Base-by-base conservation (phyloP, 2,113 vertebrate species). In the Amphilophus citrinellus region DNA sequence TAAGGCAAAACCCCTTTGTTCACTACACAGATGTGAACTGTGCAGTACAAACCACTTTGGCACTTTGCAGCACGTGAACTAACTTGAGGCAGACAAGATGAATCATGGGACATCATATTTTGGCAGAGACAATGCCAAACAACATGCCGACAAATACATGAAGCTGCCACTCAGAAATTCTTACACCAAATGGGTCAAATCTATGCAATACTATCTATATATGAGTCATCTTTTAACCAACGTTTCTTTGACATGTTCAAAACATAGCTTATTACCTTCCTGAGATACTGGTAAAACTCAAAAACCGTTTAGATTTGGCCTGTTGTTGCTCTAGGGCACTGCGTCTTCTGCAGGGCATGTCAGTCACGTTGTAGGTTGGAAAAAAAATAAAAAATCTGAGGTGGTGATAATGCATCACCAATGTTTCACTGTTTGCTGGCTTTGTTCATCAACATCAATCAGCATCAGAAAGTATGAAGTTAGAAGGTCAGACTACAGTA, bases 381-480 rank as follows among this genome's bases (percentile, higher is more conserved):
- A 63, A 8, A 61, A 27, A 1, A 15, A 14, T 62, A 2, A 27
- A 27, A 47, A 37, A 3, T 35, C 68, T 37, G 71, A 82, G 62
- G 65, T 0, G 24, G 32, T 27, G 22, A 65, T 50, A 61, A 62
- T 58, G 6, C 4, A 18, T 30, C 15, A 14, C 13, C 10, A 39
- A 22, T 39, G 15, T 82, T 47, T 63, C 9, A 39, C n/a, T 27
- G 66, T 66, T 20, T 56, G 37, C n/a, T 13, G 20, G 58, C 9
- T 76, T 56, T 82, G 79, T 39, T 73, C 47, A 56, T 73, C 39
- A 76, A 71, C 11, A 68, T 13, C 59, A 56, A 47, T 79, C 56
- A 35, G 18, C 66, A 63, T 65, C 9, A 39, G 20, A 58, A 58
- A 77, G 20, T 18, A 53, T 27, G 2, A 87, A 61, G 44, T 44